Evolutionary conservation across 2,888 invertebrate genomes (phyloP), one percentile per base, ranked within the genome.

Genomic region (Cephus rjabovi): DNA sequence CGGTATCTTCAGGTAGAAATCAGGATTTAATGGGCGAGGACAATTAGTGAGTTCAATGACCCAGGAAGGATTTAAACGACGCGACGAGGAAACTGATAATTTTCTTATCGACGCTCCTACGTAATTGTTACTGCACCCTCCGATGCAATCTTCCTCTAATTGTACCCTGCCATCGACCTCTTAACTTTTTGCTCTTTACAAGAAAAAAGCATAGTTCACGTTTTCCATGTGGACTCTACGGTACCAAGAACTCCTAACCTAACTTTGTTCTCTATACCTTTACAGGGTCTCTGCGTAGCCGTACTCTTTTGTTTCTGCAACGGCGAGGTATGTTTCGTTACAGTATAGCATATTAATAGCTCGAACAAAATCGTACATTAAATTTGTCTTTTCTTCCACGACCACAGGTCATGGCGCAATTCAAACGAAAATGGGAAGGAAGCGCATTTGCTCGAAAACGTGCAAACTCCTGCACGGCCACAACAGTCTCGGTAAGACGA

Each of bases 281-380:
- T 93, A 2, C 95, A 98, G 96, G 98, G 98, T 80, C 94, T 98
- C 80, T 97, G 97, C 91, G 98, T 98, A 77, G 97, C 98, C 69
- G 95, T 97, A 81, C 94, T 98, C 76, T 98, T 97, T 93, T 98
- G 98, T 91, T 98, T 98, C 94, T 97, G 96, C 93, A 98, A 98
- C 91, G 98, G 98, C 83, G 98, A 98, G 95, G 98, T 98, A 92
- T 93, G 12, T 91, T 77, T 68, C 34, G 2, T 37, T 3, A 68
- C 68, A 30, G 34, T 35, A 73, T 23, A 56, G 23, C 23, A 9
- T 23, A 56, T 23, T 6, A 23, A 23, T 9, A 56, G 9, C 2
- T 56, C 23, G 0, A 56, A 56, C 2, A 56, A 56, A 4, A 23
- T 56, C 0, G 23, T 56, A 23, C 23, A 23, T 56, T 56, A 23